These are phyloP conservation scores for Eudyptes chrysolophus DNA, from an alignment of 2,113 vertebrate species.

Conservation along the genomic window DNA sequence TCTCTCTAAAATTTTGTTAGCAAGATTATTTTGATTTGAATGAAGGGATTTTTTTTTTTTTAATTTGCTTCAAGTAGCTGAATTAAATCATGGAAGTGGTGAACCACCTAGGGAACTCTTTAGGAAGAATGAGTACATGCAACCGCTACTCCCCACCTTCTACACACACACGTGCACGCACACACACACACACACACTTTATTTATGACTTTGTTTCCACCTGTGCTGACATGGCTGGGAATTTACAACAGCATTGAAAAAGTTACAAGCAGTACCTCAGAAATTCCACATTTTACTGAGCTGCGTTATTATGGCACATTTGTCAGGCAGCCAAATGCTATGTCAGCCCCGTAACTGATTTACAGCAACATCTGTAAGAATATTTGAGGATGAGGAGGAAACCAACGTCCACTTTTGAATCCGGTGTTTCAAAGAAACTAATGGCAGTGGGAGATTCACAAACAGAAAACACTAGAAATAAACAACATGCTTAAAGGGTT, in stretches of 20 bases:
- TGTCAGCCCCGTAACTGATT: slow-evolving; percentile 80
- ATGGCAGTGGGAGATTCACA: not conserved
- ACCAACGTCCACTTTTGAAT: slow-evolving; percentile 64
- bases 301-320: slow-evolving; percentile 77
- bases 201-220: slow-evolving; percentile 80
- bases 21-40: not conserved
- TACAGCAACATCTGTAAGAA: slow-evolving; percentile 82
- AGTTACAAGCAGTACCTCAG: slow-evolving; percentile 79
- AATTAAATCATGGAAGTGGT: slow-evolving; percentile 41
- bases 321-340: slow-evolving; percentile 82
- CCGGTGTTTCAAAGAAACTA: not conserved
- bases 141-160: not conserved
- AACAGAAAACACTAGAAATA: not conserved
- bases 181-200: not conserved
- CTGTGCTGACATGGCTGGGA: slow-evolving; percentile 78
- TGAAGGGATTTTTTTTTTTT: not conserved
- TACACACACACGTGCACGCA: accelerated
- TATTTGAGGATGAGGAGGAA: slow-evolving; percentile 29
- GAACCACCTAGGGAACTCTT: slow-evolving; percentile 21
- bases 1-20: not conserved
- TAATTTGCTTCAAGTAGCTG: slow-evolving; percentile 17
- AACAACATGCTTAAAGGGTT: not conserved
- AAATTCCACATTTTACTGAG: slow-evolving; percentile 82
- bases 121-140: not conserved
- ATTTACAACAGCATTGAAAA: slow-evolving; percentile 82